Evolutionary conservation across 2,797 vertebrate species (phyloP).

Genomic region (Phoxinus dragarum): DNA sequence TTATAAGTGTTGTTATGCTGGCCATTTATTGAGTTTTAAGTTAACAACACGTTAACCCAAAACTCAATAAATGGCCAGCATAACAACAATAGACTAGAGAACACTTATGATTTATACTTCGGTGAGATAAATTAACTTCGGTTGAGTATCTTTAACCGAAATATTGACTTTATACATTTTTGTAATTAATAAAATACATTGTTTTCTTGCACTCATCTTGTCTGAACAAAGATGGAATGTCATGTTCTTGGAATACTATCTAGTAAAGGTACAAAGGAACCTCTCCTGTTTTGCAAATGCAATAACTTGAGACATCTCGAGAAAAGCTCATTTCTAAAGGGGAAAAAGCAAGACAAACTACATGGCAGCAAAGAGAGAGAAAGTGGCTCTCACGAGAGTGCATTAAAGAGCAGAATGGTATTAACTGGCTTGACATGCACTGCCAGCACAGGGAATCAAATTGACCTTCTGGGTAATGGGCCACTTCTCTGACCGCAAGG

Average conservation of each 20-base stretch:
- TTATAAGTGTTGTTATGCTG: background rate
- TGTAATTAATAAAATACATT: background rate
- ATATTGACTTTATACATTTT: background rate
- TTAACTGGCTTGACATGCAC: conserved; percentile 27
- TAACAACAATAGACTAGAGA: no score
- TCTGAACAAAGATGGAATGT: background rate
- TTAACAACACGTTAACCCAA: no score
- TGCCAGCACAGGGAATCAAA: conserved; percentile 38
- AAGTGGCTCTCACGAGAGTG: conserved; percentile 24
- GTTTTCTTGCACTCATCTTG: background rate
- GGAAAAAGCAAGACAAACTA: background rate
- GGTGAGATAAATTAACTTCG: background rate
- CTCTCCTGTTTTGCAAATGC: background rate
- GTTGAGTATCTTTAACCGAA: background rate
- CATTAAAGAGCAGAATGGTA: conserved; percentile 43
- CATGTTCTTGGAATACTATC: background rate
- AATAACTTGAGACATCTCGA: background rate
- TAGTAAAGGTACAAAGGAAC: background rate
- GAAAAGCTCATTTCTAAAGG: background rate
- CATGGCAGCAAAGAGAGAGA: background rate
- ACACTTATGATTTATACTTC: no score
- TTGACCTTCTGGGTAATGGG: conserved; percentile 45
- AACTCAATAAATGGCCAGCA: no score
- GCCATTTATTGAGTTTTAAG: background rate
- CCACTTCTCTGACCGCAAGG: conserved; percentile 42